phyloP scores from a whole-genome alignment of 35 echinoderm and acorn worm genomes.

The Acanthaster planci region DNA sequence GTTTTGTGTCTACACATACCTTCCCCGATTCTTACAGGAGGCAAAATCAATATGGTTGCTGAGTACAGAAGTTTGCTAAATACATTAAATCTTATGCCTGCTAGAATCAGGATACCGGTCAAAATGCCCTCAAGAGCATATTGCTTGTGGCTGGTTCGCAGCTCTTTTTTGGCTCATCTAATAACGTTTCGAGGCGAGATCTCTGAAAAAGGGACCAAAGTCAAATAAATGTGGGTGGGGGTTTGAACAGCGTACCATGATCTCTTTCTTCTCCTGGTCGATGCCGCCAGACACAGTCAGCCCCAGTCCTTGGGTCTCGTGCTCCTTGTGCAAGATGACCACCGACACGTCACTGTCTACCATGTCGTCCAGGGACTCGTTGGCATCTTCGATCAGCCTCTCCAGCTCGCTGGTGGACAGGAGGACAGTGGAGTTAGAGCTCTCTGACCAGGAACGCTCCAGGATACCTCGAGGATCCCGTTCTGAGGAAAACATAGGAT shows the following conservation, averaged over 20 bases:
- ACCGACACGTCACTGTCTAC: slow-evolving; percentile 82
- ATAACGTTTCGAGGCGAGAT: too few species aligned
- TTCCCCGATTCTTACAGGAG: too few species aligned
- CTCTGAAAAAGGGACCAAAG: too few species aligned
- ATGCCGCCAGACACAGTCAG: slow-evolving; percentile 88
- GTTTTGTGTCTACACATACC: too few species aligned
- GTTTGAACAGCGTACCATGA: slow-evolving; percentile 69
- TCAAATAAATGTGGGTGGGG: too few species aligned
- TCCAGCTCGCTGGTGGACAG: slow-evolving; percentile 85
- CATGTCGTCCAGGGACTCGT: slow-evolving; percentile 81
- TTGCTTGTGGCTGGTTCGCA: too few species aligned
- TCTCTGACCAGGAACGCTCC: slow-evolving; percentile 87
- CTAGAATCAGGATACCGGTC: too few species aligned
- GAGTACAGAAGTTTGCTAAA: too few species aligned
- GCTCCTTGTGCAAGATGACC: slow-evolving; percentile 81
- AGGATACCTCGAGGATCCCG: slow-evolving; percentile 54
- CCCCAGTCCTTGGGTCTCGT: slow-evolving; percentile 89
- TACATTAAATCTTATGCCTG: too few species aligned
- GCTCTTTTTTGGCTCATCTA: too few species aligned
- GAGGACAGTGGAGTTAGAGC: slow-evolving; percentile 89
- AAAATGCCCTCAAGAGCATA: too few species aligned
- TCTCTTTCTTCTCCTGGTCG: slow-evolving; percentile 83
- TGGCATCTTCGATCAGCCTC: slow-evolving; percentile 96
- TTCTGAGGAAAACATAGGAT: neutral
- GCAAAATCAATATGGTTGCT: too few species aligned